Evolutionary conservation across 2,113 vertebrate genomes (phyloP).

Genomic region (Guaruba guarouba): DNA sequence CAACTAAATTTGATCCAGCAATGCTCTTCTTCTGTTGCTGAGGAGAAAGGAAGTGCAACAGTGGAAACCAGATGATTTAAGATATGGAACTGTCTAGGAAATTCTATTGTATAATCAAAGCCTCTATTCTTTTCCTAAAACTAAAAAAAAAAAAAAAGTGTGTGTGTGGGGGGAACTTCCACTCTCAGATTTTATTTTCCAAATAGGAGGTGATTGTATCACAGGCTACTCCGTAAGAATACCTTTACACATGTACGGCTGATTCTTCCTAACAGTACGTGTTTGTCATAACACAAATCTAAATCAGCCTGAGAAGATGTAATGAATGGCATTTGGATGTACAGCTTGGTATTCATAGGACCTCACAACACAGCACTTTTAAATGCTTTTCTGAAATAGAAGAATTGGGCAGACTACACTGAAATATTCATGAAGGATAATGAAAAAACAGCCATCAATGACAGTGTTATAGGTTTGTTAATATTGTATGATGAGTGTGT

Average conservation of each 20-base stretch:
- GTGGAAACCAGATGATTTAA: neutral
- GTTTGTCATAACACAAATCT: neutral
- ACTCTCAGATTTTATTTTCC: neutral
- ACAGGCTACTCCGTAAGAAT: neutral
- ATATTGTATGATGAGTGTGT: conserved; percentile 70
- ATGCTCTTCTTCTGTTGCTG: neutral
- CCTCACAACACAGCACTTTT: conserved; percentile 23
- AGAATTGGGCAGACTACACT: conserved; percentile 30
- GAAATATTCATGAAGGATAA: conserved; percentile 73
- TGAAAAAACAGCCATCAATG: conserved; percentile 49
- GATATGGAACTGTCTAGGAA: neutral
- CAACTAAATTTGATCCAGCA: neutral
- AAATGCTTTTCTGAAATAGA: conserved; percentile 16
- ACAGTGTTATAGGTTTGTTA: conserved; percentile 54
- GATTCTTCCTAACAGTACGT: neutral
- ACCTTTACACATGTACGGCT: neutral
- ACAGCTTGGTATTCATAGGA: conserved; percentile 1
- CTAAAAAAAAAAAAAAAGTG: too few species aligned
- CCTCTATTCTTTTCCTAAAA: neutral
- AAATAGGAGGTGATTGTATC: neutral
- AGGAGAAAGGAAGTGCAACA: neutral
- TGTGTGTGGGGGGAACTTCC: neutral
- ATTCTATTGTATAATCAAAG: neutral
- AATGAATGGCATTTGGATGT: neutral
- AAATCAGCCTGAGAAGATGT: neutral